Evolutionary conservation across 2,888 invertebrate genomes (phyloP), one percentile per base, ranked within the genome.

Genomic region (Philonicus albiceps): DNA sequence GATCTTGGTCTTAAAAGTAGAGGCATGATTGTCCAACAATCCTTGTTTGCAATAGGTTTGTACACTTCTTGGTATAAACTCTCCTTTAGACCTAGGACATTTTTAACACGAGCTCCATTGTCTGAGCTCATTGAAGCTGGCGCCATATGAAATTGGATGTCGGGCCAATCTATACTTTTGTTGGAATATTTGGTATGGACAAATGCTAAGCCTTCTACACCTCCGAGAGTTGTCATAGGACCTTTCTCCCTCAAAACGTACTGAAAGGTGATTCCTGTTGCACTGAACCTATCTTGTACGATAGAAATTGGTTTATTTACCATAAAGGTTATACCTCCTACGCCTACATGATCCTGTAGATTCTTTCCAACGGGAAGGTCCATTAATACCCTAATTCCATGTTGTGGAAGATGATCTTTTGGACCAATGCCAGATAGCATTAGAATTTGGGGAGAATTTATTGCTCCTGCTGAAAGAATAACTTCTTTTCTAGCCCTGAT

Each of bases 61-160:
- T 95, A 97, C 11, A 97, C 96, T 1, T 95, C 94, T 89, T 97
- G 94, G 90, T 97, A 97, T 0, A 97, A 91, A 85, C 95, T 95
- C 87, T 97, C 97, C 55, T 96, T 96, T 0, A 97, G 91, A 0
- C 97, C 97, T 37, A 97, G 92, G 34, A 97, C 96, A 93, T 97
- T 95, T 91, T 95, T 93, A 0, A 96, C 95, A 90, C 97, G 93
- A 84, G 95, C 94, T 0, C 96, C 96, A 86, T 95, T 95, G 90
- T 97, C 97, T 0, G 97, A 96, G 87, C 96, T 96, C 64, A 97
- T 95, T 0, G 96, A 96, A 0, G 98, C 97, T 0, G 98, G 97
- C 1, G 97, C 97, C 96, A 98, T 97, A 90, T 98, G 98, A 89
- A 98, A 96, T 90, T 98, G 97, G 75, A 98, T 95, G 89, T 98